A percentile compares a stretch with the other conserved stretches of the same genome.
These are phyloP conservation scores for Melikaiella ostensackeni DNA, from an alignment of 2,888 invertebrate species.

Conservation along the genomic window DNA sequence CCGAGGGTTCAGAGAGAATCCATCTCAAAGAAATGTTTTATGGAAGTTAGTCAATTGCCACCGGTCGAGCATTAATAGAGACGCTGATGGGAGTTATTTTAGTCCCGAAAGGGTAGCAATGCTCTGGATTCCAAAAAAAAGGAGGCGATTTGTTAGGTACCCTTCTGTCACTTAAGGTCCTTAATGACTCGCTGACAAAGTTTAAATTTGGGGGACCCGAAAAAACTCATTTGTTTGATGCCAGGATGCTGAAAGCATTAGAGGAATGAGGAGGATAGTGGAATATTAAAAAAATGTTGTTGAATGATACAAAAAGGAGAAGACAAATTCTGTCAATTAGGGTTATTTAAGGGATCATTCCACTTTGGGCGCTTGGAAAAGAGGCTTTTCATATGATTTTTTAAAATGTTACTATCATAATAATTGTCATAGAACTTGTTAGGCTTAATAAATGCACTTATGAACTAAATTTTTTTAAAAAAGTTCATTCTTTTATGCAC, in stretches of 20 bases:
- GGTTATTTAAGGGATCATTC: no score
- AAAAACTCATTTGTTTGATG: neutral
- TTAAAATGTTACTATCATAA: no score
- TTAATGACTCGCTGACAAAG: neutral
- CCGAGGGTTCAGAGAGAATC: neutral
- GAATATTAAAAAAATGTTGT: neutral
- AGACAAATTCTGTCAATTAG: neutral
- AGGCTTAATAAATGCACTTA: no score
- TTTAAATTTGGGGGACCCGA: neutral
- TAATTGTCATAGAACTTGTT: no score
- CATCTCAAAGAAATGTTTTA: neutral
- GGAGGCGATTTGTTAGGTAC: neutral
- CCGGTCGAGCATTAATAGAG: neutral
- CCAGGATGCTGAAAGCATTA: neutral
- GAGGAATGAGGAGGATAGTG: neutral
- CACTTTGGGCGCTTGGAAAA: no score
- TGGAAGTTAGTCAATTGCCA: neutral
- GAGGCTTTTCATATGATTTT: no score
- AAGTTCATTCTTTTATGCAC: no score
- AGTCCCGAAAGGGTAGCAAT: neutral
- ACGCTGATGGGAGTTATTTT: neutral
- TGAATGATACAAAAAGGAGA: neutral
- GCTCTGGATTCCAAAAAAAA: neutral
- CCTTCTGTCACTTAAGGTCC: neutral
- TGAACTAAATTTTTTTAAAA: no score